Base-by-base conservation (phyloP, 2,113 vertebrate species). In the Hippocampus guttulatus region DNA sequence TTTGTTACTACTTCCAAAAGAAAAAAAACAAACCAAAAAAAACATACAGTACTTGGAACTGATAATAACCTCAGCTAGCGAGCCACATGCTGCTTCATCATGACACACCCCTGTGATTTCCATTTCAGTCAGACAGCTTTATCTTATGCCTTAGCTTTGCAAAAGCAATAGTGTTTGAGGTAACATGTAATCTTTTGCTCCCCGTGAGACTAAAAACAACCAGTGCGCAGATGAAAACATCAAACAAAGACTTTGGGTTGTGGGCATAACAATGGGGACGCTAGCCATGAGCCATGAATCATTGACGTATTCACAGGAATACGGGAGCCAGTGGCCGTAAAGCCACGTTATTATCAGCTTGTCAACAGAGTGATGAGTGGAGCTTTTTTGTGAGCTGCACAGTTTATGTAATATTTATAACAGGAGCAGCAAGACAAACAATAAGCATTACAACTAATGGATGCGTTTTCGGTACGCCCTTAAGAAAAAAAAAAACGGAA, bases 281-380 rank as follows among this genome's bases (percentile, higher is more conserved):
- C 47, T 62, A 60, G 65, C 78, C 55, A 76, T 79, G 81, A 77
- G 67, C 63, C 60, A 43, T 78, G 68, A 82, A 82, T 77, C 68
- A 78, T 62, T 64, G 60, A 62, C 68, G 77, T 57, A 78, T 73
- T 79, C 80, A 52, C 33, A 75, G 74, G 20, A 52, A 21, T 75
- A 71, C 75, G 78, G 86, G 86, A 85, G 74, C 61, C 61, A 11
- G 30, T 40, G 20, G 61, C 61, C 33, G 20, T 62, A 62, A 62
- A 62, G 60, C 60, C 60, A 62, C 40, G 61, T 63, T 63, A 63
- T 41, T 63, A 63, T 63, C 61, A 77, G 81, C 76, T 77, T 88
- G 86, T 87, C 88, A 85, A 75, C 80, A 84, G 71, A 7, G 47
- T 86, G 82, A 85, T 79, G 80, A 88, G 86, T 87, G 80, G 75